Evolutionary conservation across 2,113 vertebrate species (phyloP).

Genomic region (Xiphorhynchus elegans): DNA sequence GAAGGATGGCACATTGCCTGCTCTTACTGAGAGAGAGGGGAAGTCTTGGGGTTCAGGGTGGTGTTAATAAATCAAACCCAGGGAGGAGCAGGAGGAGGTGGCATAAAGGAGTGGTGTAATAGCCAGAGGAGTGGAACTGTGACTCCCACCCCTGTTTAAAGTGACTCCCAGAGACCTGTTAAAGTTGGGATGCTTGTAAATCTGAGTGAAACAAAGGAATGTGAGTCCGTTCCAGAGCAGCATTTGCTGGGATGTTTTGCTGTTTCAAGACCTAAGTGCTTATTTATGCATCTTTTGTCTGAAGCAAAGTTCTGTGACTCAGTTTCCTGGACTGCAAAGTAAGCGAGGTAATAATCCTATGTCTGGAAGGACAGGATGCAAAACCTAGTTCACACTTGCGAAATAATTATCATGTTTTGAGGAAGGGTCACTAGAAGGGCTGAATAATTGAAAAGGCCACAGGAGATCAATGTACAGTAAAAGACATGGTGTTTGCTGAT

Average conservation of each 20-base stretch:
- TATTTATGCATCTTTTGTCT: background rate
- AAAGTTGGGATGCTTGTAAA: background rate
- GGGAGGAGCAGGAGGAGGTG: background rate
- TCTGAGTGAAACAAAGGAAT: background rate
- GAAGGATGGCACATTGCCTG: rapidly evolving
- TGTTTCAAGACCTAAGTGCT: background rate
- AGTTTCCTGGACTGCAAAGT: background rate
- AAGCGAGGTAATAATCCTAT: background rate
- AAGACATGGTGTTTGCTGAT: background rate
- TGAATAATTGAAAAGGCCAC: background rate
- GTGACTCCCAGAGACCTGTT: background rate
- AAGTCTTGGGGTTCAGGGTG: background rate
- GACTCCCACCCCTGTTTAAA: background rate
- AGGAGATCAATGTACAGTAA: background rate
- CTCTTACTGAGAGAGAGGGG: background rate
- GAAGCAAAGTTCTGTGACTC: background rate
- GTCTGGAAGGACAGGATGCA: background rate
- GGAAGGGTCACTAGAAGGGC: background rate
- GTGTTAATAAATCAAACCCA: background rate
- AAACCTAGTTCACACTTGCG: background rate
- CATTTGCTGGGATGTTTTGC: background rate
- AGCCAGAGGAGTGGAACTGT: background rate
- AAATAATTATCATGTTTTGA: background rate
- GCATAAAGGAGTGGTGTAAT: background rate
- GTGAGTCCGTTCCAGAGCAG: background rate